A percentile compares a stretch with the other conserved stretches of the same genome.
These are phyloP conservation scores for Oegoconia quadripuncta DNA, from an alignment of 2,888 invertebrate species.

Conservation along the genomic window DNA sequence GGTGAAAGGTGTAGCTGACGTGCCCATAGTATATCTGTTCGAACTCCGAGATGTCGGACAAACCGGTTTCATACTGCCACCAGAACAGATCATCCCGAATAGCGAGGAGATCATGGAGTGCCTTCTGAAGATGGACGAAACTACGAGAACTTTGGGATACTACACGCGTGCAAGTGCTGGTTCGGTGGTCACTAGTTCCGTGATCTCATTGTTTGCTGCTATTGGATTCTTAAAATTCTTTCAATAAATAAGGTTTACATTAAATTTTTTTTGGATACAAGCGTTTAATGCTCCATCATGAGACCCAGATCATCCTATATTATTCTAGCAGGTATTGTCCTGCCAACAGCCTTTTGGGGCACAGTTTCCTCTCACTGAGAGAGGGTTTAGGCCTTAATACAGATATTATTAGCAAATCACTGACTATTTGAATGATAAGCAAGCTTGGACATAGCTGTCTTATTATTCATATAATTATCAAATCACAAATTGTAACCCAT, in stretches of 20 bases:
- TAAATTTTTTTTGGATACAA: neutral
- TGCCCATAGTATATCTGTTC: conserved; percentile 75
- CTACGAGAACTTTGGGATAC: conserved; percentile 37
- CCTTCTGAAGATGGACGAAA: conserved; percentile 48
- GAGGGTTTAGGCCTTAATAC: too few species aligned
- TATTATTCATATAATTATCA: too few species aligned
- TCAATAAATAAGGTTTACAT: too few species aligned
- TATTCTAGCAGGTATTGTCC: too few species aligned
- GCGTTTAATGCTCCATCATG: neutral
- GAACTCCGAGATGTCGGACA: conserved; percentile 77
- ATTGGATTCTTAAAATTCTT: conserved; percentile 20
- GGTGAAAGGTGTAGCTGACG: conserved; percentile 71
- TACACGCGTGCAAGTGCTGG: conserved; percentile 25
- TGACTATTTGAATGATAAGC: too few species aligned
- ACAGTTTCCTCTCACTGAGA: too few species aligned
- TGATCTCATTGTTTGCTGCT: conserved; percentile 21
- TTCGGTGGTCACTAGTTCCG: conserved; percentile 15
- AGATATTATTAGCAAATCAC: too few species aligned
- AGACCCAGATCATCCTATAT: too few species aligned
- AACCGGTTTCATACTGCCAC: conserved; percentile 76
- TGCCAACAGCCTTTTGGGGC: too few species aligned
- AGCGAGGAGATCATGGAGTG: conserved; percentile 62
- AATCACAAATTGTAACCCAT: too few species aligned
- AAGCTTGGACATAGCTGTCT: too few species aligned
- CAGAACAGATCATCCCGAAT: conserved; percentile 66